Base-by-base conservation (phyloP, 1,140 invertebrate species). In the Drosophila orena region DNA sequence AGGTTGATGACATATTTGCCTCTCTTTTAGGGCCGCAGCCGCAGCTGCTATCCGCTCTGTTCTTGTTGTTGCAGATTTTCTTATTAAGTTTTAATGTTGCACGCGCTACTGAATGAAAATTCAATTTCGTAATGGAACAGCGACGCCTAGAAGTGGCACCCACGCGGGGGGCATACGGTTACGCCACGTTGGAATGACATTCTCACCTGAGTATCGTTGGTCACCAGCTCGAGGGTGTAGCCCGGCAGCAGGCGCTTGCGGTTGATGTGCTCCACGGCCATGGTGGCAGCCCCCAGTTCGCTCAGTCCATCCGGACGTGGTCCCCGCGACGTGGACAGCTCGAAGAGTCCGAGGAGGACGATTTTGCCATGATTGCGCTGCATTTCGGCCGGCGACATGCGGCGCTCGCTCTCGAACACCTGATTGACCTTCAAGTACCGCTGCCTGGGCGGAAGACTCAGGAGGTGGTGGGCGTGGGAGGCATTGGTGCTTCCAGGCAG, bases 201-300 rank as follows among this genome's bases (percentile, higher is more conserved):
- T 30, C 30, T 92, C 93, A 97, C 97, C 95, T 96, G 95, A 1
- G 96, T 97, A 81, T 97, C 96, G 83, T 97, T 97, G 79, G 95
- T 95, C 68, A 96, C 93, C 47, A 97, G 94, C 61, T 95, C 93
- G 35, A 97, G 93, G 34, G 93, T 93, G 83, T 97, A 97, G 22
- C 95, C 96, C 0, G 95, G 94, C 20, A 97, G 93, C 50, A 97
- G 79, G 7, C 92, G 92, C 74, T 94, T 93, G 56, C 94, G 91
- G 93, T 97, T 97, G 79, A 97, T 95, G 58, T 96, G 95, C 52
- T 94, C 92, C 20, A 97, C 94, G 1, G 96, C 96, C 56, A 97
- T 92, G 69, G 93, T 93, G 2, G 96, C 96, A 0, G 96, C 96
- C 11, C 94, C 94, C 64, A 96, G 92, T 85, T 97, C 96, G 43